Evolutionary conservation across 1,140 invertebrate genomes (phyloP).

Genomic region (Diorhabda sublineata): DNA sequence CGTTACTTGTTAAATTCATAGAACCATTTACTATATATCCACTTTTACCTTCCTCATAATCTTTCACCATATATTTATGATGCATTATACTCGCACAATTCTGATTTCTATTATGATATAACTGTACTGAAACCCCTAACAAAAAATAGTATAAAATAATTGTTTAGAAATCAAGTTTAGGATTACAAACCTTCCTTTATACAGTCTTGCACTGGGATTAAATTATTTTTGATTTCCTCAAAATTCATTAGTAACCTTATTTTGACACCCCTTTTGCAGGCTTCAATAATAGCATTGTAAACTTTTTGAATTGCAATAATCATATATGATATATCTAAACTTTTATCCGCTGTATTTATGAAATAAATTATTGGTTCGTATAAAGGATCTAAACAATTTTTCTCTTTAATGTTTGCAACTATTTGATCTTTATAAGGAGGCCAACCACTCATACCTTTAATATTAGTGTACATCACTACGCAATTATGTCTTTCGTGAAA

Average conservation of each 20-base stretch:
- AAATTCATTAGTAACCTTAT: slow-evolving; percentile 27
- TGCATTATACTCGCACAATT: slow-evolving; percentile 26
- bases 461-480: slow-evolving; percentile 24
- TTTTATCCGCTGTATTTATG: slow-evolving; percentile 25
- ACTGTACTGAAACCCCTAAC: slow-evolving; percentile 19
- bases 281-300: slow-evolving; percentile 19
- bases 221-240: slow-evolving; percentile 10
- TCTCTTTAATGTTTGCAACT: slow-evolving; percentile 13
- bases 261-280: slow-evolving; percentile 24
- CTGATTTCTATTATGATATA: slow-evolving; percentile 16
- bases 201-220: slow-evolving; percentile 12
- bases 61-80: slow-evolving; percentile 37
- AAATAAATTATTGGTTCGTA: slow-evolving; percentile 31
- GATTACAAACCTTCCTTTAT: slow-evolving; percentile 18
- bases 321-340: slow-evolving; percentile 27
- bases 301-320: slow-evolving; percentile 19
- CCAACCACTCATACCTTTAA: slow-evolving; percentile 25
- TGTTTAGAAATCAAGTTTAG: slow-evolving; percentile 1
- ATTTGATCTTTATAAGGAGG: slow-evolving; percentile 18
- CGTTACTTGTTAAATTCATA: slow-evolving; percentile 29
- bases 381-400: slow-evolving; percentile 14
- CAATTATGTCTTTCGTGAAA: slow-evolving; percentile 29
- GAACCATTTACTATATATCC: slow-evolving; percentile 32
- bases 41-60: slow-evolving; percentile 20
- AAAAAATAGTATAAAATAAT: slow-evolving; percentile 3